These are phyloP conservation scores for Patella caerulea DNA, from an alignment of 2,888 invertebrate genomes.

Conservation along the genomic window DNA sequence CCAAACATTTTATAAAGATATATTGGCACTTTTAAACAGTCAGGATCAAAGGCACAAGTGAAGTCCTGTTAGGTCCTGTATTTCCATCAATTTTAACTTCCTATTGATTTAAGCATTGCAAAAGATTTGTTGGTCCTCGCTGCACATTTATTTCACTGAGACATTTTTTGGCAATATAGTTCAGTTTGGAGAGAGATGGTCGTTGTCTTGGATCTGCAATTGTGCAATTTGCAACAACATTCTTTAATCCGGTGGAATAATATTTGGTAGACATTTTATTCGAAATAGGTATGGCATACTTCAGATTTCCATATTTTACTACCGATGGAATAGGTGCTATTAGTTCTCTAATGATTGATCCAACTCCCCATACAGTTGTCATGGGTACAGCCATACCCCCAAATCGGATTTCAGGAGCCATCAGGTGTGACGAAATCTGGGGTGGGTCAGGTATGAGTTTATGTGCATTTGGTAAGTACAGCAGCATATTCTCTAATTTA, in stretches of 20 bases:
- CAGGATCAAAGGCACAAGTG: too few relatives aligned
- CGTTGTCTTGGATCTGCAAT: not conserved
- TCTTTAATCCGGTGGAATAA: not conserved
- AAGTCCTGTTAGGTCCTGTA: too few relatives aligned
- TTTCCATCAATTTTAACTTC: too few relatives aligned
- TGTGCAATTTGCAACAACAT: not conserved
- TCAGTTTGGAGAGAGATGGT: not conserved
- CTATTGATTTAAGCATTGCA: too few relatives aligned
- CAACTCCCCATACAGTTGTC: conserved; percentile 54
- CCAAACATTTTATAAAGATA: too few relatives aligned
- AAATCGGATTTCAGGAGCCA: not conserved
- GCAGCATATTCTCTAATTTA: conserved; percentile 57
- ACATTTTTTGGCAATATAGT: not conserved
- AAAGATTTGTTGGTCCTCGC: too few relatives aligned
- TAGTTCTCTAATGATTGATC: conserved; percentile 51
- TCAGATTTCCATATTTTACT: conserved; percentile 14
- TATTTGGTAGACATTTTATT: not conserved
- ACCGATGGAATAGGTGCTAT: conserved; percentile 39
- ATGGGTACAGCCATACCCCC: conserved; percentile 37
- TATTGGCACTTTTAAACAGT: too few relatives aligned
- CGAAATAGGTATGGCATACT: not conserved
- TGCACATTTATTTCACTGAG: too few relatives aligned
- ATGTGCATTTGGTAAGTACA: conserved; percentile 50
- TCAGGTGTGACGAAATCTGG: not conserved
- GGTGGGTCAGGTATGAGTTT: conserved; percentile 23